These are phyloP conservation scores for Clepsis dumicolana DNA, from an alignment of 2,888 invertebrate genomes.

Conservation along the genomic window DNA sequence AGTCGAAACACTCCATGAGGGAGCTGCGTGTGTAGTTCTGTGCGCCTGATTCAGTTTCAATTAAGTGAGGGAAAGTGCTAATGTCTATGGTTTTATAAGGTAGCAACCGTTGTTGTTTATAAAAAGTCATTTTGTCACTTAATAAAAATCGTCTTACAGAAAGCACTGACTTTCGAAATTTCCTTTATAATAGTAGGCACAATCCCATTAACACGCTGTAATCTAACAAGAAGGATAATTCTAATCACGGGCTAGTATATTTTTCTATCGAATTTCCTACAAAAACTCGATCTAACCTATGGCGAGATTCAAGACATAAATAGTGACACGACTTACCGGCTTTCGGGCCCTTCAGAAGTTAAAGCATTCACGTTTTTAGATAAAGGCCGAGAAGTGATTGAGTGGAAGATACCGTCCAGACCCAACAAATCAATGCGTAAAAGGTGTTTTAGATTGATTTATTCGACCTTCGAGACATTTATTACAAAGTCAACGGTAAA, in stretches of 20 bases:
- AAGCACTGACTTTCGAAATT: too few species aligned
- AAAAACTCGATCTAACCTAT: neutral
- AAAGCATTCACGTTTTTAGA: constrained; percentile 24
- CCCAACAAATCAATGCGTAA: constrained; percentile 13
- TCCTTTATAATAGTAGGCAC: too few species aligned
- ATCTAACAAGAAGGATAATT: too few species aligned
- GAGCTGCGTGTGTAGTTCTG: too few species aligned
- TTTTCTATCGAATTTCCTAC: neutral
- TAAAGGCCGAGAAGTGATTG: constrained; percentile 21
- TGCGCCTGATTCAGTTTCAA: too few species aligned
- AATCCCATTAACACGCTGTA: too few species aligned
- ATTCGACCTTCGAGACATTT: constrained; percentile 1
- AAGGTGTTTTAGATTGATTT: constrained; percentile 25
- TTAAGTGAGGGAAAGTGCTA: too few species aligned
- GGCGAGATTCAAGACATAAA: neutral
- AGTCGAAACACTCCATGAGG: too few species aligned
- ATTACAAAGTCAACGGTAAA: constrained; percentile 13
- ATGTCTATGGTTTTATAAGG: too few species aligned
- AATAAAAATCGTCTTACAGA: too few species aligned
- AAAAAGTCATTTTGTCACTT: too few species aligned
- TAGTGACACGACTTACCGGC: neutral
- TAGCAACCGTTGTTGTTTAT: too few species aligned
- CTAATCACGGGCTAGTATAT: neutral
- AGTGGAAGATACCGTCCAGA: constrained; percentile 1
- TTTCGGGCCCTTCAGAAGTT: constrained; percentile 12